These are phyloP conservation scores for Aphodius granarius DNA, from an alignment of 2,888 invertebrate genomes.

Conservation along the genomic window DNA sequence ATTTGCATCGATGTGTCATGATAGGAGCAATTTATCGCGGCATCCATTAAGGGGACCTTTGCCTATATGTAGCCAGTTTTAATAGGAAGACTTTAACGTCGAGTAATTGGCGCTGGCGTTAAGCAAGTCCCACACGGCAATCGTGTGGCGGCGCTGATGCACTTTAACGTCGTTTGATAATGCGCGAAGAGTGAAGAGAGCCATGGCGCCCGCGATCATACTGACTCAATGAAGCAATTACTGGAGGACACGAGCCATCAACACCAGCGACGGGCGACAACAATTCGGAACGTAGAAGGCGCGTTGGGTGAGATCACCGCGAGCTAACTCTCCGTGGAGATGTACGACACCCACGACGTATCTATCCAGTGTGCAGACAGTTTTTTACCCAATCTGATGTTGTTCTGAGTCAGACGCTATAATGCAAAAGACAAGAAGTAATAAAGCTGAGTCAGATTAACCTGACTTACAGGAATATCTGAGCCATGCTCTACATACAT, in stretches of 20 bases:
- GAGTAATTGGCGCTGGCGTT: neutral
- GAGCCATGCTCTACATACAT: no score
- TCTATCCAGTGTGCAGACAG: neutral
- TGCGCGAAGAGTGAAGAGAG: neutral
- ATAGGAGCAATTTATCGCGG: neutral
- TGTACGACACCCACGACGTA: neutral
- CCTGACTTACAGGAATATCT: no score
- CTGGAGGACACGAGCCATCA: conserved; percentile 5
- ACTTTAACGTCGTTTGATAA: neutral
- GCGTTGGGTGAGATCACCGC: neutral
- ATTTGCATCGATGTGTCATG: neutral
- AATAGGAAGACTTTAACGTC: neutral
- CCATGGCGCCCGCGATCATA: neutral
- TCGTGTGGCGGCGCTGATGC: neutral
- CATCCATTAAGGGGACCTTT: neutral
- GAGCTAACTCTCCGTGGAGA: neutral
- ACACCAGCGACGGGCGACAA: neutral
- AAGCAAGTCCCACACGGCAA: conserved; percentile 9
- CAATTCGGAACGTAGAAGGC: neutral
- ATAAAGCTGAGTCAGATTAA: no score
- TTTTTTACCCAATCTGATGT: neutral
- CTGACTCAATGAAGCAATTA: conserved; percentile 11
- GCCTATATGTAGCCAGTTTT: neutral
- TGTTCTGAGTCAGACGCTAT: neutral
- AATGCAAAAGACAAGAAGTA: no score